phyloP scores from a whole-genome alignment of 1,140 invertebrate genomes.

The Schlechtendalia chinensis region DNA sequence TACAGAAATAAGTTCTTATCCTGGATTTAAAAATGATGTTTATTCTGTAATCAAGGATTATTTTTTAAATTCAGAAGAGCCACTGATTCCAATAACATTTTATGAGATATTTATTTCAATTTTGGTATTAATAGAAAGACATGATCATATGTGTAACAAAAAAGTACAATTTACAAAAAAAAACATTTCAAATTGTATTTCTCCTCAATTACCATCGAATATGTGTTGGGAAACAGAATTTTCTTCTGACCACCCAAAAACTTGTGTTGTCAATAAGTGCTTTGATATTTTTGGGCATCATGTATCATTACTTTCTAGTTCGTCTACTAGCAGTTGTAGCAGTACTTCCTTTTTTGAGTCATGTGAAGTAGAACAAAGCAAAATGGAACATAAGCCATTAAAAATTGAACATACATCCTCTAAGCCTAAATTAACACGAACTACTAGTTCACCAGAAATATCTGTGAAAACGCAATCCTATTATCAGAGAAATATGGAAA shows the following conservation, averaged over 20 bases:
- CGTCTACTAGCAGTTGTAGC: constrained; percentile 39
- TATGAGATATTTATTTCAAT: constrained; percentile 45
- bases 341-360: constrained; percentile 45
- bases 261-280: constrained; percentile 7
- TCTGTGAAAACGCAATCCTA: constrained; percentile 17
- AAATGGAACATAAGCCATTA: constrained; percentile 46
- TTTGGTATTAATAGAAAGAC: constrained; percentile 39
- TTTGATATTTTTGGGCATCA: constrained; percentile 30
- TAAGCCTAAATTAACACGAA: constrained; percentile 30
- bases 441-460: constrained; percentile 44
- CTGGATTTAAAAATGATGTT: constrained; percentile 44
- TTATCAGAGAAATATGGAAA: constrained; percentile 32
- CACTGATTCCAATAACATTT: constrained; percentile 38
- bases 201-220: background rate
- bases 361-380: constrained; percentile 43
- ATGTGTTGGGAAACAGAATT: constrained; percentile 24
- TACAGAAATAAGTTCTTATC: constrained; percentile 30
- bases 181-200: background rate
- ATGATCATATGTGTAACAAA: constrained; percentile 33
- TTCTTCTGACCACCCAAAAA: constrained; percentile 13
- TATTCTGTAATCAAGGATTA: constrained; percentile 45
- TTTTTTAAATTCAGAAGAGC: constrained; percentile 46
- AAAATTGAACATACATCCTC: constrained; percentile 13
- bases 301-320: constrained; percentile 5
- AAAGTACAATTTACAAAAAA: background rate